phyloP scores from a whole-genome alignment of 2,888 invertebrate genomes.

The Adelognathus sp. region DNA sequence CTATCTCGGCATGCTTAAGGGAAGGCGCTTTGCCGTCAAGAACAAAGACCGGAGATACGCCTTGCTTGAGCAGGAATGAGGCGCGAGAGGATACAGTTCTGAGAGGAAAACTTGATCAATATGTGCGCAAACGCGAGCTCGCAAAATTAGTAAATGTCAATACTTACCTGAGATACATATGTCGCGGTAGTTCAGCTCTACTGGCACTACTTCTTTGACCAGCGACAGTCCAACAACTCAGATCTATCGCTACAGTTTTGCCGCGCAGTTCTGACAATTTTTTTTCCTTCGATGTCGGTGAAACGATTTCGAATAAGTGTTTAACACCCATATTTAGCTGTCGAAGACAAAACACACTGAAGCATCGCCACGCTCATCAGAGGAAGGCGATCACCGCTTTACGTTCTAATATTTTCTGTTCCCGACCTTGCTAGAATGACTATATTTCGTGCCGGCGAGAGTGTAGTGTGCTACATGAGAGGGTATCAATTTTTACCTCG shows the following conservation, averaged over 20 bases:
- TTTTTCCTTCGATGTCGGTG: no score
- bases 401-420: no score
- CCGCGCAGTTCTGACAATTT: conserved; percentile 91
- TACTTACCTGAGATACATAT: conserved; percentile 89
- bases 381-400: neutral
- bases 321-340: no score
- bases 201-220: conserved; percentile 91
- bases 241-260: conserved; percentile 92
- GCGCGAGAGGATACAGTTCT: conserved; percentile 95
- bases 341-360: neutral
- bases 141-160: no score
- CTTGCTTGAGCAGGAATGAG: conserved; percentile 88
- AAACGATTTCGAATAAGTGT: no score
- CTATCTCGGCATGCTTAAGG: conserved; percentile 89
- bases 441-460: no score
- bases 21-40: conserved; percentile 93
- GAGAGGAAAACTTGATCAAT: no score
- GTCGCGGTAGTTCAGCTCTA: conserved; percentile 86
- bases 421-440: no score
- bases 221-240: conserved; percentile 96
- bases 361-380: neutral
- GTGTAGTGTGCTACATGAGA: no score
- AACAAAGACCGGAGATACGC: conserved; percentile 92
- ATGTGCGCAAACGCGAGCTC: no score
- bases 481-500: no score